These are phyloP conservation scores for Andrena flavipes DNA, from an alignment of 2,888 invertebrate species.

Conservation along the genomic window DNA sequence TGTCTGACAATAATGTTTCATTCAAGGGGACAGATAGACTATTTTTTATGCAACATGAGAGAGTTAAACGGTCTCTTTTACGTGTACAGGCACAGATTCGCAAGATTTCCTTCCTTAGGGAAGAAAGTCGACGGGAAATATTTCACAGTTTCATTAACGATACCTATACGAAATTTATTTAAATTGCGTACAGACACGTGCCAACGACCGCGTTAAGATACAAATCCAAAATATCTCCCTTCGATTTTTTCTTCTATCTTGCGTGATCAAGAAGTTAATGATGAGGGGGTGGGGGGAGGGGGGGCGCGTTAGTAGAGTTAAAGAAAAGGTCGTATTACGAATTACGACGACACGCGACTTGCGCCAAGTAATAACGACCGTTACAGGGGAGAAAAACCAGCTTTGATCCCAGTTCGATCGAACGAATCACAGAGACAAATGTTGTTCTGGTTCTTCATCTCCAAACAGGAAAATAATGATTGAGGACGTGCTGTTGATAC, in stretches of 20 bases:
- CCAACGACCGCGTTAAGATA: neutral
- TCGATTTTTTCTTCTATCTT: neutral
- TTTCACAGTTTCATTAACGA: neutral
- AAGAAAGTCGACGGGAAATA: slow-evolving; percentile 15
- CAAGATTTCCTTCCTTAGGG: slow-evolving; percentile 10
- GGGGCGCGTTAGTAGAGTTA: no score
- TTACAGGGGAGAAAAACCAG: no score
- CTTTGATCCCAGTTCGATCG: slow-evolving; percentile 4
- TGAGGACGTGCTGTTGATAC: slow-evolving; percentile 3
- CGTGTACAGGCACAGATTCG: neutral
- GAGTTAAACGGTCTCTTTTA: slow-evolving; percentile 23
- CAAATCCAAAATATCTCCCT: neutral
- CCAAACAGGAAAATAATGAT: slow-evolving; percentile 1
- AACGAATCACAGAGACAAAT: slow-evolving; percentile 4
- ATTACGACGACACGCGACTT: no score
- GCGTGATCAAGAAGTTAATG: neutral
- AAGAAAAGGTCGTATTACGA: neutral
- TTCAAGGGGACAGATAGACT: slow-evolving; percentile 44
- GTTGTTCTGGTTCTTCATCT: slow-evolving; percentile 7
- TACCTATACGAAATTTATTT: neutral
- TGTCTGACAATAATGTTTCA: slow-evolving; percentile 66
- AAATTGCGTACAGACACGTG: neutral
- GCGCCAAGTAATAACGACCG: no score
- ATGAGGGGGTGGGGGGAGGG: neutral
- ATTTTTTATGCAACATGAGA: slow-evolving; percentile 52